Percentiles rank a stretch among this genome's conserved stretches.
Conservation (phyloP, 2,797 vertebrate genomes). For the Fistularia tabacaria region DNA sequence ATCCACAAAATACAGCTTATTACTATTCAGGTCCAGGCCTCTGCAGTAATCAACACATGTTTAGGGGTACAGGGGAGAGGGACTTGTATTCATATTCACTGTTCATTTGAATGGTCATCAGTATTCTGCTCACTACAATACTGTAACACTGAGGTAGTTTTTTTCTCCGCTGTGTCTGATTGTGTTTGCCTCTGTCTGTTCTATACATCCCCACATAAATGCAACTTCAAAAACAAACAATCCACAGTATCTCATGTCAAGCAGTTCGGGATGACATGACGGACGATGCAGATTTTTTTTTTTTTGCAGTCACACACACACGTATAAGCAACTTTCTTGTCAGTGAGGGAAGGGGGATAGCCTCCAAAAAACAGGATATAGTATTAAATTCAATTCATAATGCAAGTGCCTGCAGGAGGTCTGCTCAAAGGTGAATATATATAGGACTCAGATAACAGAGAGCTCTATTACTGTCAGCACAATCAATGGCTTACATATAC, state of each 20-base stretch:
- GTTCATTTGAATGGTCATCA: conserved; percentile 29
- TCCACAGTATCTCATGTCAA: too few relatives aligned
- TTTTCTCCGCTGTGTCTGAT: conserved; percentile 3
- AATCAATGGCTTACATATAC: conserved; percentile 42
- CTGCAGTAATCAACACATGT: conserved; percentile 54
- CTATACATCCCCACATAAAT: conserved; percentile 23
- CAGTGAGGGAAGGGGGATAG: too few relatives aligned
- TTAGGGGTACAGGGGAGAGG: conserved; percentile 26
- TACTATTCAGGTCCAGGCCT: conserved; percentile 54
- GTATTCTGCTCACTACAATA: conserved; percentile 41
- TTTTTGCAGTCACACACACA: too few relatives aligned
- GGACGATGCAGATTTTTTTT: neutral
- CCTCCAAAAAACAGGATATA: neutral
- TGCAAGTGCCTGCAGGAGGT: conserved; percentile 22
- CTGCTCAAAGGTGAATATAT: conserved; percentile 28
- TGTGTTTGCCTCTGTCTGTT: conserved; percentile 13
- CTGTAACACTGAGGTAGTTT: conserved; percentile 18
- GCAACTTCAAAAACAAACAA: conserved; percentile 15
- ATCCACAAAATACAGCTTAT: conserved; percentile 30
- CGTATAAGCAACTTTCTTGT: neutral
- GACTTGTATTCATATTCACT: conserved; percentile 34
- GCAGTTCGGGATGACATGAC: too few relatives aligned
- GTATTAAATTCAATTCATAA: conserved; percentile 3
- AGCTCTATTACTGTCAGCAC: conserved; percentile 46
- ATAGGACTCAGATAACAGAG: conserved; percentile 13